Evolutionary conservation across 2,113 vertebrate species (phyloP).

Genomic region (Dicrurus megarhynchus): DNA sequence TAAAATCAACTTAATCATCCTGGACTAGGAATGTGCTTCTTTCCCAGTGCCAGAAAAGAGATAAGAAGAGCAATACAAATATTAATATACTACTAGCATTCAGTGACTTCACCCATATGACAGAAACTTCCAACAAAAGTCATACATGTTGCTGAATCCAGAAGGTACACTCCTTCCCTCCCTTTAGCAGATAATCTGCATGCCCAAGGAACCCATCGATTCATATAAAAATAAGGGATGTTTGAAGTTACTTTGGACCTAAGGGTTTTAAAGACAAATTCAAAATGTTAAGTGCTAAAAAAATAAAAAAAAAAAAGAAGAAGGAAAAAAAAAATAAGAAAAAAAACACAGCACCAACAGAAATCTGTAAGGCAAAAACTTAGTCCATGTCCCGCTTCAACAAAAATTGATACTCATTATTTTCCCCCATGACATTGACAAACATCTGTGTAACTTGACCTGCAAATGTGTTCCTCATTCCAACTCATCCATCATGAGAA

Average conservation of each 20-base stretch:
- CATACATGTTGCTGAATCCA: not conserved
- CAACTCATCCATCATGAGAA: not conserved
- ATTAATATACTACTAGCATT: not conserved
- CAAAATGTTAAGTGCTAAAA: not conserved
- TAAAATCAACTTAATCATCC: not conserved
- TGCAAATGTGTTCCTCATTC: not conserved
- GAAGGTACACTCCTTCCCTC: not conserved
- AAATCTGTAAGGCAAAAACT: not conserved
- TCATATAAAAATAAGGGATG: not conserved
- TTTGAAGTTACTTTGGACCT: not conserved
- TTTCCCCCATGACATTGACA: not conserved
- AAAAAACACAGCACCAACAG: accelerated
- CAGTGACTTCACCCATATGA: not conserved
- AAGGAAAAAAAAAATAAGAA: too few relatives aligned
- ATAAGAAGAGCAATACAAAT: not conserved
- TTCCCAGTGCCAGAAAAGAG: not conserved
- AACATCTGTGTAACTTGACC: not conserved
- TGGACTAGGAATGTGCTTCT: not conserved
- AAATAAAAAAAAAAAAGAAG: not conserved
- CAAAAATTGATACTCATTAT: not conserved
- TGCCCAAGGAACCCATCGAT: not conserved
- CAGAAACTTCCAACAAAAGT: not conserved
- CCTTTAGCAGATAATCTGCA: not conserved
- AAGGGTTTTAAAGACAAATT: not conserved
- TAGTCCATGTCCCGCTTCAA: not conserved